phyloP scores from a whole-genome alignment of 1,140 invertebrate species.

The Drosophila ficusphila region DNA sequence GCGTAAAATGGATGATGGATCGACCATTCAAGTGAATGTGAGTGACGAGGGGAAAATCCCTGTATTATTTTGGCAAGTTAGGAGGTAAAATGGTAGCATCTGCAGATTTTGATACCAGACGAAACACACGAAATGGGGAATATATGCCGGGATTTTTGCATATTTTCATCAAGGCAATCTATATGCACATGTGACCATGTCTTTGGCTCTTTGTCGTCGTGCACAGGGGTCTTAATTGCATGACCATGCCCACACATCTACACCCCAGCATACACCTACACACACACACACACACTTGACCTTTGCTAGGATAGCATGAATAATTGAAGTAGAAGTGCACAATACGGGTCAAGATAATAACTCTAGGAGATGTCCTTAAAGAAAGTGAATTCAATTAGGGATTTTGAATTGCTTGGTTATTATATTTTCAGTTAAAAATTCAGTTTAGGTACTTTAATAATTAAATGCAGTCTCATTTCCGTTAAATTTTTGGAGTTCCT shows the following conservation, averaged over 20 bases:
- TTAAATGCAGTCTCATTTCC: too few species aligned
- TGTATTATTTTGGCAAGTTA: neutral
- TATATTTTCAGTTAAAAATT: too few species aligned
- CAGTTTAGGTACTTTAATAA: too few species aligned
- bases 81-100: constrained; percentile 24
- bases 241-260: constrained; percentile 17
- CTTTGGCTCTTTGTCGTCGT: constrained; percentile 28
- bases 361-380: neutral
- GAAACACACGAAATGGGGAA: constrained; percentile 4
- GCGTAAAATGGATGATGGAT: constrained; percentile 39
- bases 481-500: too few species aligned
- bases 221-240: constrained; percentile 53
- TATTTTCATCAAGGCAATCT: constrained; percentile 55
- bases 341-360: neutral
- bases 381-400: neutral
- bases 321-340: constrained; percentile 56
- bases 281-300: constrained; percentile 31
- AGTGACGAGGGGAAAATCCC: neutral
- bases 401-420: too few species aligned
- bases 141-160: constrained; percentile 33
- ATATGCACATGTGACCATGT: constrained; percentile 37
- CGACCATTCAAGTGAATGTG: neutral
- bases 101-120: constrained; percentile 8
- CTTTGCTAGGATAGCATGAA: constrained; percentile 39
- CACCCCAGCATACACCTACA: neutral